phyloP scores from a whole-genome alignment of 1,140 invertebrate species.

The Drosophila ambigua region DNA sequence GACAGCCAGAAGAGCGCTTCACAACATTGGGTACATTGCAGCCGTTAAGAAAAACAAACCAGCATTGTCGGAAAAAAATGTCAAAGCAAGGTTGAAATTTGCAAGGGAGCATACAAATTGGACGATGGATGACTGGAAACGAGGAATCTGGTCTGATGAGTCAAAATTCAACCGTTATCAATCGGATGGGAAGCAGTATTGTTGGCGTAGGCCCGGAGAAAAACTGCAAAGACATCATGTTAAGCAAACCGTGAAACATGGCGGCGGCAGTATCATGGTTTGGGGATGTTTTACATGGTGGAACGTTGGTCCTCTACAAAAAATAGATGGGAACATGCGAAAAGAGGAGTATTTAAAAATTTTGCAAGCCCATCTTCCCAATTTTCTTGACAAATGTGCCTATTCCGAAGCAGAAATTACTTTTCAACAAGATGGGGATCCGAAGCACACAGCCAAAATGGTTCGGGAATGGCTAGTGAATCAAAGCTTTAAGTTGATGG shows the following conservation, averaged over 20 bases:
- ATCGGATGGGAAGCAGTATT: slow-evolving; percentile 17
- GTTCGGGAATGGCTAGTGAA: no score
- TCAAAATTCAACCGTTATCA: no score
- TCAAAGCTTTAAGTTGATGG: no score
- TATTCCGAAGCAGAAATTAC: slow-evolving; percentile 2
- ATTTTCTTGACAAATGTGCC: slow-evolving; percentile 15
- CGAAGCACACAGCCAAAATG: no score
- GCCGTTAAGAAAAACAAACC: no score
- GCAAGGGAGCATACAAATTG: no score
- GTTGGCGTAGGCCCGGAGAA: slow-evolving; percentile 1
- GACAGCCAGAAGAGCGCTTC: no score
- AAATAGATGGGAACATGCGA: slow-evolving; percentile 12
- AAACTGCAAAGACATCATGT: neutral
- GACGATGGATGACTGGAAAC: no score
- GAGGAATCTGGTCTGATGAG: no score
- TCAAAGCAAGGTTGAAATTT: no score
- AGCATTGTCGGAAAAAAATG: neutral
- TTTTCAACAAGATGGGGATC: no score
- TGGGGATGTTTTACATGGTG: neutral
- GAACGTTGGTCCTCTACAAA: neutral
- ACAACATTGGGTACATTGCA: no score
- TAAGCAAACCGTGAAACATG: slow-evolving; percentile 7
- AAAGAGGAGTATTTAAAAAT: slow-evolving; percentile 19
- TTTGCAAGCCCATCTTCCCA: slow-evolving; percentile 14
- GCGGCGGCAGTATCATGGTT: neutral